A percentile compares a stretch with the other conserved stretches of the same genome.
Evolutionary conservation across 1,140 invertebrate species (phyloP).

Genomic region (Lepidurus arcticus): DNA sequence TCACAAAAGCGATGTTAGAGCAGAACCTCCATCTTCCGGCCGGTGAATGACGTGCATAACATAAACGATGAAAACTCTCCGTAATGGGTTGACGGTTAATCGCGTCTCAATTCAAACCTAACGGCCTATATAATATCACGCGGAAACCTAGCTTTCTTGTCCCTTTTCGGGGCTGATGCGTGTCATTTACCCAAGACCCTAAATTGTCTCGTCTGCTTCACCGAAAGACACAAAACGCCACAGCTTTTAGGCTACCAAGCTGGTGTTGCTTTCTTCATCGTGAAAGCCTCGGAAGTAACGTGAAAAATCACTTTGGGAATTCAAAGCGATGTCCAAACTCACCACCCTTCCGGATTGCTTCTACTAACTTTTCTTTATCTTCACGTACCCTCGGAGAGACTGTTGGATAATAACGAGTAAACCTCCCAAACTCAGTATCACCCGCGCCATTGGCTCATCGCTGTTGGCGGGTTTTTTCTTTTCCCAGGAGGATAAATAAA

Average conservation of each 20-base stretch:
- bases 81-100: neutral
- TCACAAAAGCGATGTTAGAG: conserved; percentile 1
- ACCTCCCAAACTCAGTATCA: neutral
- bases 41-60: neutral
- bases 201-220: neutral
- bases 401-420: neutral
- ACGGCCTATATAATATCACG: neutral
- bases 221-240: neutral
- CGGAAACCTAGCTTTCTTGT: neutral
- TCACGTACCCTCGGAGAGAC: neutral
- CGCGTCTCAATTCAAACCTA: conserved; percentile 5
- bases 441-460: neutral
- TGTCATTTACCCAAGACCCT: neutral
- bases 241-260: neutral
- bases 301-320: neutral
- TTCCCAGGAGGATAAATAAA: conserved; percentile 12
- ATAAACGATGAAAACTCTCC: neutral
- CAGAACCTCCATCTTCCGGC: conserved; percentile 2
- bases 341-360: neutral
- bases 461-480: neutral
- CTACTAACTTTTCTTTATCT: neutral
- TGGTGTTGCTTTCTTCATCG: neutral
- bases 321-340: neutral
- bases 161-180: neutral
- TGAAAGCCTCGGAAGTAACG: neutral